Percentiles rank a stretch among this genome's conserved stretches.
These are phyloP conservation scores for Hylaeus anthracinus DNA, from an alignment of 1,140 invertebrate genomes.

Conservation along the genomic window DNA sequence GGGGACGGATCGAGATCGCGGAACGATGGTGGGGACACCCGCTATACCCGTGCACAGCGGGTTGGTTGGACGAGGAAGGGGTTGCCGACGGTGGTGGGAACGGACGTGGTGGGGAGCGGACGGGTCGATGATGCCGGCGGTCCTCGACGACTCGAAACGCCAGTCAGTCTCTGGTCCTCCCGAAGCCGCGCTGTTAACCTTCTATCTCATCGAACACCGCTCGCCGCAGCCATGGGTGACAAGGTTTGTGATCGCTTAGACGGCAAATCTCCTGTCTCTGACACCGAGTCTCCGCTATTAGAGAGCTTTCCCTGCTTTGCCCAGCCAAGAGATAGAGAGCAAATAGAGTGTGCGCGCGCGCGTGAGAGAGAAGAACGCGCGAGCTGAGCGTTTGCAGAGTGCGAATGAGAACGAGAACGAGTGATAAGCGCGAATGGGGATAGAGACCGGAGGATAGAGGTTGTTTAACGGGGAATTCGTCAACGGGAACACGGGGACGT, in stretches of 20 bases:
- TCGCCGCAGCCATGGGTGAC: conserved; percentile 79
- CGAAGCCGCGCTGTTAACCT: conserved; percentile 75
- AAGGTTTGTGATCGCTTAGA: conserved; percentile 75
- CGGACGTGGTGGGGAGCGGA: conserved; percentile 56
- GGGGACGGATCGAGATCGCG: background rate
- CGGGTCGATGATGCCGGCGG: conserved; percentile 80
- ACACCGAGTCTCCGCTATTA: conserved; percentile 13
- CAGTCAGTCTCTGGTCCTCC: conserved; percentile 78
- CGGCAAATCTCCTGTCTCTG: conserved; percentile 33
- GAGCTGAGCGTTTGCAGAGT: background rate
- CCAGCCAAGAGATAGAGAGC: conserved; percentile 16
- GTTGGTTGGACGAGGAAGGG: conserved; percentile 8
- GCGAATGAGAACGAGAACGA: conserved; percentile 32
- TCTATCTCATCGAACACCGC: conserved; percentile 75
- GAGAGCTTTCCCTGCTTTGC: conserved; percentile 22
- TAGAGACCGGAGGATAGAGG: conserved; percentile 16
- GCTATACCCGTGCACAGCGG: conserved; percentile 25
- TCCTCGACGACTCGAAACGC: conserved; percentile 73
- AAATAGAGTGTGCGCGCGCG: background rate
- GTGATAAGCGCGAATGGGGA: conserved; percentile 38
- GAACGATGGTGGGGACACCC: conserved; percentile 30
- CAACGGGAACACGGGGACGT: too few species aligned
- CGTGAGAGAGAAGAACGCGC: background rate
- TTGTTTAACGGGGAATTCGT: background rate
- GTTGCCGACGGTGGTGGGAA: conserved; percentile 33